Percentiles rank a stretch among this genome's conserved stretches.
phyloP scores from a whole-genome alignment of 2,797 vertebrate species.

The Sitta carolinensis region DNA sequence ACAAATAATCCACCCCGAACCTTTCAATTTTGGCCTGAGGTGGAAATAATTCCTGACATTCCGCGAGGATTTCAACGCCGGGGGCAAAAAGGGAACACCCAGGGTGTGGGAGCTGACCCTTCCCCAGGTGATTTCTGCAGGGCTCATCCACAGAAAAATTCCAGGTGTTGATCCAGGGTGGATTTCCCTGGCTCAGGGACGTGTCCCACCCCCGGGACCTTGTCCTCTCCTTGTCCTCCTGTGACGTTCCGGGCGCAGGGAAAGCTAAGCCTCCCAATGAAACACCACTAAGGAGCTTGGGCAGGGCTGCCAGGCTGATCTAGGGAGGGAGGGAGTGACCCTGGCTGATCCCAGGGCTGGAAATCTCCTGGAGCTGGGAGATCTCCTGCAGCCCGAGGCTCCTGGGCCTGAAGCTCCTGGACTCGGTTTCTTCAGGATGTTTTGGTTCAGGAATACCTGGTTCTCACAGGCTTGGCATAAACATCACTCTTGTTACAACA shows the following conservation, averaged over 20 bases:
- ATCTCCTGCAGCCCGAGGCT: too few species aligned
- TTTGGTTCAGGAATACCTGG: too few species aligned
- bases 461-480: too few species aligned
- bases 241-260: background rate
- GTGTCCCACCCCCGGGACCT: background rate
- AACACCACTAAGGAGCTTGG: conserved; percentile 28
- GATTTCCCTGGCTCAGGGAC: background rate
- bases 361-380: background rate
- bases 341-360: background rate
- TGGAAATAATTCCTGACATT: background rate
- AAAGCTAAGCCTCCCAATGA: conserved; percentile 27
- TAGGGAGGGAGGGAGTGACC: background rate
- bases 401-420: too few species aligned
- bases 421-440: too few species aligned
- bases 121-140: background rate
- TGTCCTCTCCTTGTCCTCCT: background rate
- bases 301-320: conserved; percentile 35
- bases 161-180: background rate
- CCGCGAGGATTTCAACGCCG: background rate
- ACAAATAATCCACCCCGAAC: background rate
- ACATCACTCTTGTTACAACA: too few species aligned
- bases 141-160: background rate
- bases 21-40: background rate
- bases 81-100: background rate
- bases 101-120: fast-evolving